A percentile compares a stretch with the other conserved stretches of the same genome.
These are phyloP conservation scores for Rhaphigaster nebulosa DNA, from an alignment of 2,888 invertebrate genomes.

Conservation along the genomic window DNA sequence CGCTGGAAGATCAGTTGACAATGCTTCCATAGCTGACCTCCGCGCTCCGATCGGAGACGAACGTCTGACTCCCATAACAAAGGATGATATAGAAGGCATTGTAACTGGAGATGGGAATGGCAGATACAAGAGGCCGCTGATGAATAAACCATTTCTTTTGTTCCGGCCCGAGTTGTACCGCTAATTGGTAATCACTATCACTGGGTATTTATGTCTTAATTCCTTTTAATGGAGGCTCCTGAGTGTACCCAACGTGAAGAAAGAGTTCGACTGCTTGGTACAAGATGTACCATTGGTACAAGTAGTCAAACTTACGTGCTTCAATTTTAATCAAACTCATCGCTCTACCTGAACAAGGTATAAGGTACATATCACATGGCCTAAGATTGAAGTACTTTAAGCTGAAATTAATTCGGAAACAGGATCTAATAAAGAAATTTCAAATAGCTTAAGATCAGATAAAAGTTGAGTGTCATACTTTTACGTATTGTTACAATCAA, in stretches of 20 bases:
- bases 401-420: too few species aligned
- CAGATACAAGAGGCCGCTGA: slow-evolving; percentile 33
- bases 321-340: background rate
- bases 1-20: background rate
- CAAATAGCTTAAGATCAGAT: too few species aligned
- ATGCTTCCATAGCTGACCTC: background rate
- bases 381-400: too few species aligned
- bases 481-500: too few species aligned
- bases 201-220: slow-evolving; percentile 31
- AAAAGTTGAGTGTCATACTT: too few species aligned
- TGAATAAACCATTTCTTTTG: slow-evolving; percentile 48
- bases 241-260: background rate
- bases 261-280: background rate
- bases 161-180: background rate
- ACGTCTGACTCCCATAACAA: background rate
- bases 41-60: background rate
- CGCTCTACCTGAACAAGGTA: too few species aligned
- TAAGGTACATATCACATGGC: too few species aligned
- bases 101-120: background rate
- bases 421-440: too few species aligned
- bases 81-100: background rate
- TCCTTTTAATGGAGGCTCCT: slow-evolving; percentile 16
- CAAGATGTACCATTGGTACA: background rate
- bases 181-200: slow-evolving; percentile 32
- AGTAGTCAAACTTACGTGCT: background rate